Evolutionary conservation across 2,888 invertebrate genomes (phyloP).

Genomic region (Physocephala rufipes): DNA sequence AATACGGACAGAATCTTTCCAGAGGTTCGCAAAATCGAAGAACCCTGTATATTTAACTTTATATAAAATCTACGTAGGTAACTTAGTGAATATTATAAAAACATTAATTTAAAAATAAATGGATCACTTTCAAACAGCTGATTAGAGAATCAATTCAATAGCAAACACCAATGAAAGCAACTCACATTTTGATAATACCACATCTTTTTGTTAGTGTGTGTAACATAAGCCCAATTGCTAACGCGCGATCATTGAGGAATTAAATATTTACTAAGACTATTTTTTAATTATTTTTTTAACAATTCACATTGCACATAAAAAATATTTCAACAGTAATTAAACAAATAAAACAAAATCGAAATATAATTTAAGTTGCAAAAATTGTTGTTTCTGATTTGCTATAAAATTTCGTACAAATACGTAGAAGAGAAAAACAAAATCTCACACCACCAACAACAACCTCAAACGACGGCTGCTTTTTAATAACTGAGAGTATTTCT

Average conservation of each 20-base stretch:
- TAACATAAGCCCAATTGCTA: not conserved
- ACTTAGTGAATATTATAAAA: not conserved
- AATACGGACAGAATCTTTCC: no score
- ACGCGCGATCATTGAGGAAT: not conserved
- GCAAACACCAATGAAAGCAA: not conserved
- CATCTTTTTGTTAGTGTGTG: conserved; percentile 16
- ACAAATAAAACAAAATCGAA: not conserved
- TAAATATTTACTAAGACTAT: not conserved
- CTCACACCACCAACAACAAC: conserved; percentile 27
- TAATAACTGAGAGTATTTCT: conserved; percentile 34
- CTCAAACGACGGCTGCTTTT: conserved; percentile 23
- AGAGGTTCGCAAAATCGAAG: no score
- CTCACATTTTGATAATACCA: conserved; percentile 25
- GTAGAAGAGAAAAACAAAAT: not conserved
- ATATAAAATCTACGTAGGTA: no score
- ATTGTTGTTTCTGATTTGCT: conserved; percentile 1
- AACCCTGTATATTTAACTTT: no score
- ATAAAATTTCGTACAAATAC: conserved; percentile 1
- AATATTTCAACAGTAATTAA: not conserved
- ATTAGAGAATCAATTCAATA: not conserved
- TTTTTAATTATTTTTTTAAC: not conserved
- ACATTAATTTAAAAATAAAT: not conserved
- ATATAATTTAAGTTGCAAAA: not conserved
- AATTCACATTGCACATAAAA: not conserved
- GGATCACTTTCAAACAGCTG: not conserved